Evolutionary conservation across 2,888 invertebrate species (phyloP).

Genomic region (Notodonta ziczac): DNA sequence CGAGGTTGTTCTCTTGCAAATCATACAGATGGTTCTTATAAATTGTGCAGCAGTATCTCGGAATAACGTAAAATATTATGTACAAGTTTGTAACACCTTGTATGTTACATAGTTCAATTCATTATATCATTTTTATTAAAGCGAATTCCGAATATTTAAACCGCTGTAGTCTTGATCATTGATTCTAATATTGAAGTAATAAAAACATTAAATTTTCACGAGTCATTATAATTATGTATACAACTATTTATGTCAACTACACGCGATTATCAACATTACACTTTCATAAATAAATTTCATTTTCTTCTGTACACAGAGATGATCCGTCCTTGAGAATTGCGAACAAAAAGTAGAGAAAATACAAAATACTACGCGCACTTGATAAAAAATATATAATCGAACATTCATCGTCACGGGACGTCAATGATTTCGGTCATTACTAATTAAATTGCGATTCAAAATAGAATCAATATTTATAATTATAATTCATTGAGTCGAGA

Average conservation of each 20-base stretch:
- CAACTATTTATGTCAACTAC: constrained; percentile 11
- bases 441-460: constrained; percentile 10
- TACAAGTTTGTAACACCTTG: not conserved
- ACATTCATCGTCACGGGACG: constrained; percentile 13
- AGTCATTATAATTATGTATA: constrained; percentile 4
- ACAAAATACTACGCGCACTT: constrained; percentile 5
- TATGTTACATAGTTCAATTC: not conserved
- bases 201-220: constrained; percentile 8
- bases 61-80: not conserved
- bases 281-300: constrained; percentile 15
- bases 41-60: not conserved
- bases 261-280: constrained; percentile 21
- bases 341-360: constrained; percentile 2
- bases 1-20: too few relatives aligned
- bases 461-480: constrained; percentile 5
- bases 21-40: too few relatives aligned
- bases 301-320: constrained; percentile 20
- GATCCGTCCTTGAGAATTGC: constrained; percentile 21
- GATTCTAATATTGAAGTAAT: not conserved
- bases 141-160: not conserved
- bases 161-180: not conserved
- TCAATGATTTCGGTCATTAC: constrained; percentile 22
- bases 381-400: constrained; percentile 15
- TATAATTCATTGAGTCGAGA: constrained; percentile 2
- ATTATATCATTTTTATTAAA: not conserved